Evolutionary conservation across 1,140 invertebrate genomes (phyloP), one percentile per base, ranked within the genome.

Genomic region (Cyrtorhinus lividipennis): DNA sequence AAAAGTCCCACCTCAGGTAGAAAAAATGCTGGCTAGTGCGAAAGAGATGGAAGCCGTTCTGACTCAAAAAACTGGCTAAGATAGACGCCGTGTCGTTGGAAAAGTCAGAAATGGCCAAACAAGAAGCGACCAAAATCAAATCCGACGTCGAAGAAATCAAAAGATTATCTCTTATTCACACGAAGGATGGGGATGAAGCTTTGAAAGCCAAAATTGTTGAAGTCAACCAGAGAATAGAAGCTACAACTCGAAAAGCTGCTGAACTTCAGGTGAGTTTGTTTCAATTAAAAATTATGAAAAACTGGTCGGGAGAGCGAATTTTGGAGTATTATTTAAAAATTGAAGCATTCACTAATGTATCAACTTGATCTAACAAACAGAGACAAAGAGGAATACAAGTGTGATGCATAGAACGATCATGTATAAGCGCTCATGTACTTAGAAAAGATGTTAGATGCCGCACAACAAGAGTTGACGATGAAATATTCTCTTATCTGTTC

Each of bases 101-200:
- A 53, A 53, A 53, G 48, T 53, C 48, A 22, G 48, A 53, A 20
- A 53, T 53, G 48, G 48, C 48, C 48, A 53, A 53, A 20, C 48
- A 53, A 20, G 48, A 53, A 20, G 48, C 48, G 5, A 10, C 20
- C 10, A 53, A 53, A 20, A 53, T 53, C 20, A 53, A 53, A 53
- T 10, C 48, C 5, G 48, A 53, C 18, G 48, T 53, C 12, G 48
- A 53, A 22, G 48, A 53, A 20, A 53, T 53, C 48, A 53, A 53
- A 20, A 53, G 48, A 22, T 20, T 53, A 5, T 53, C 48, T 8
- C 20, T 53, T 10, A 5, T 53, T 22, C 48, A 53, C 5, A 53
- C 48, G 20, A 10, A 53, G 3, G 48, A 53, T 5, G 48, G 48
- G 18, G 48, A 53, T 3, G 48, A 53, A 53, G 48, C 48, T 12